Percentiles rank a stretch among this genome's conserved stretches.
Conservation (phyloP, 2,797 vertebrate species). For the Sebastes goodei region DNA sequence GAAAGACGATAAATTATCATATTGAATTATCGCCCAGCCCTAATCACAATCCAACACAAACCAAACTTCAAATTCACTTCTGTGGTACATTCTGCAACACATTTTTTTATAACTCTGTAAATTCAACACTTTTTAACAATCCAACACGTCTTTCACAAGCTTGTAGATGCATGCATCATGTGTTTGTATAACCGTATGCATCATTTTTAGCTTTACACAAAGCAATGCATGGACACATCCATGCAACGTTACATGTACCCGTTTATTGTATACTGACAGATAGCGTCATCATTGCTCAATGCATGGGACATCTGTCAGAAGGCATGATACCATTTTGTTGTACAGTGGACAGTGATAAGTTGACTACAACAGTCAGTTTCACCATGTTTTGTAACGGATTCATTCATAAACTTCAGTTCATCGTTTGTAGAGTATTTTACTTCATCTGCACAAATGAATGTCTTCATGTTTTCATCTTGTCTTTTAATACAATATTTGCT, state of each 20-base stretch:
- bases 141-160: constrained; percentile 12
- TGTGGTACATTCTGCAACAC: not conserved
- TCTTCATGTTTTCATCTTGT: not conserved
- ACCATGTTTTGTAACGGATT: constrained; percentile 19
- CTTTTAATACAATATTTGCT: constrained; percentile 33
- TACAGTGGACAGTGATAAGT: constrained; percentile 23
- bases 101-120: constrained; percentile 39
- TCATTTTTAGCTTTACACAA: constrained; percentile 39
- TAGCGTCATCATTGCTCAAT: constrained; percentile 16
- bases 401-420: constrained; percentile 6
- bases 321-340: constrained; percentile 34
- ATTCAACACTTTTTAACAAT: constrained; percentile 35
- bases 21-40: too few relatives aligned
- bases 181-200: constrained; percentile 44
- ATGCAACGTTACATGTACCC: constrained; percentile 1
- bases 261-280: constrained; percentile 32
- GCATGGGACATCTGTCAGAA: constrained; percentile 10
- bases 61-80: not conserved
- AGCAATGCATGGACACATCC: constrained; percentile 39
- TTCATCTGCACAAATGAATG: constrained; percentile 21
- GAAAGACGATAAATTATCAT: too few relatives aligned
- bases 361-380: constrained; percentile 3
- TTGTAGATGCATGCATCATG: constrained; percentile 59
- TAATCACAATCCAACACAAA: not conserved
- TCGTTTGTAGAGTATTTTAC: not conserved